Conservation (phyloP, 2,113 vertebrate genomes). For the Eulacestoma nigropectus region DNA sequence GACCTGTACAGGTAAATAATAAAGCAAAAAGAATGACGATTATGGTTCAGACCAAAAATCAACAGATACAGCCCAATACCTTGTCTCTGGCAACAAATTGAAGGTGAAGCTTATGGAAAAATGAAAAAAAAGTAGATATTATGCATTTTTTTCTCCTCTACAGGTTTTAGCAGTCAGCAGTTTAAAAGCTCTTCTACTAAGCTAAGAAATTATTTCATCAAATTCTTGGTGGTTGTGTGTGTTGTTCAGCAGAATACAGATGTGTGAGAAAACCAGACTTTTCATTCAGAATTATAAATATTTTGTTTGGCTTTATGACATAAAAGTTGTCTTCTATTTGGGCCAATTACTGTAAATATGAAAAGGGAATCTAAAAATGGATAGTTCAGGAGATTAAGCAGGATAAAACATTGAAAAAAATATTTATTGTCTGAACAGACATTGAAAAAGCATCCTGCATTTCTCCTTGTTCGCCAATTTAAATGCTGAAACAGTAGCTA, state of each 20-base stretch:
- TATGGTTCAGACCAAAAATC: not conserved
- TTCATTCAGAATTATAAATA: not conserved
- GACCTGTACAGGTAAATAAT: not conserved
- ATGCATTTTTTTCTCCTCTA: not conserved
- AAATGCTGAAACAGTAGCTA: not conserved
- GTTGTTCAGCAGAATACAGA: not conserved
- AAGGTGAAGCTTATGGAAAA: not conserved
- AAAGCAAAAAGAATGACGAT: not conserved
- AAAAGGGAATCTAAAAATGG: not conserved
- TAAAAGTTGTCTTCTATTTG: not conserved
- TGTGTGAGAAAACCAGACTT: not conserved
- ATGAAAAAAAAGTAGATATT: not conserved
- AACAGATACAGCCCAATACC: not conserved
- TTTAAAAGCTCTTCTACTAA: not conserved
- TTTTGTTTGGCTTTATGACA: not conserved
- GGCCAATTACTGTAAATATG: not conserved
- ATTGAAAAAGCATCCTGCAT: not conserved
- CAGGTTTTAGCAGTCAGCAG: not conserved
- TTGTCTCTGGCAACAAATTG: not conserved
- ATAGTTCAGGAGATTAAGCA: not conserved
- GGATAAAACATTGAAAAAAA: not conserved
- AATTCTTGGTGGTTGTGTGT: not conserved
- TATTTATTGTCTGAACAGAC: not conserved
- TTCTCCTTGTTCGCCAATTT: not conserved
- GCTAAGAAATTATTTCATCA: not conserved